Evolutionary conservation across 2,113 vertebrate species (phyloP).

Genomic region (Megaptera novaeangliae): DNA sequence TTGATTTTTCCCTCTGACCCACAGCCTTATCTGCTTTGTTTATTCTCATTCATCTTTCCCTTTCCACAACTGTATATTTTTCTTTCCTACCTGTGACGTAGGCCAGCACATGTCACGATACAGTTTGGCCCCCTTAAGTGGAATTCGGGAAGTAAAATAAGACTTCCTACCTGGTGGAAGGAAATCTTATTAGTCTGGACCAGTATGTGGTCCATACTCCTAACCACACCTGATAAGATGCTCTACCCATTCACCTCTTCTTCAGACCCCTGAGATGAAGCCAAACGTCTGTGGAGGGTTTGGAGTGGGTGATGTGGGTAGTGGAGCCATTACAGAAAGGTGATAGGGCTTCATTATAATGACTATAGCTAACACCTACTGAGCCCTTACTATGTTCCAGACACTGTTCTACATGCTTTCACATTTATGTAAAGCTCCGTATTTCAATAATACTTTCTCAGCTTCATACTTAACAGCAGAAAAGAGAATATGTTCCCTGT

Average conservation of each 20-base stretch:
- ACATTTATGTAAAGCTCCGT: neutral
- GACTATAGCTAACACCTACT: neutral
- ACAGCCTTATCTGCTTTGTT: neutral
- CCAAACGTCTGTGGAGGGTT: neutral
- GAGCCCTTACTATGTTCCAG: neutral
- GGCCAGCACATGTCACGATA: neutral
- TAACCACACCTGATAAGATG: neutral
- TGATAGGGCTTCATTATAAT: neutral
- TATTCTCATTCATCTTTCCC: neutral
- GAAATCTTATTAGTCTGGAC: too few species aligned
- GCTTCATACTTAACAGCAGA: neutral
- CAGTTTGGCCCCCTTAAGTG: neutral
- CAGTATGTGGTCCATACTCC: too few species aligned
- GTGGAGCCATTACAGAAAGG: neutral
- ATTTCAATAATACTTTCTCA: neutral
- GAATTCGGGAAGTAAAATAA: neutral
- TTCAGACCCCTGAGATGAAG: neutral
- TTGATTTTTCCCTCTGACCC: neutral
- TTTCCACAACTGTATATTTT: neutral
- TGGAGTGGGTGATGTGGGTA: rapidly evolving
- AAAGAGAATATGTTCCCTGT: neutral
- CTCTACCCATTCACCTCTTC: neutral
- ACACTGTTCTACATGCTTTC: neutral
- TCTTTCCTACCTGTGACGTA: neutral
- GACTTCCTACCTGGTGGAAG: neutral